phyloP scores from a whole-genome alignment of 2,113 vertebrate species.

The Meriones unguiculatus region DNA sequence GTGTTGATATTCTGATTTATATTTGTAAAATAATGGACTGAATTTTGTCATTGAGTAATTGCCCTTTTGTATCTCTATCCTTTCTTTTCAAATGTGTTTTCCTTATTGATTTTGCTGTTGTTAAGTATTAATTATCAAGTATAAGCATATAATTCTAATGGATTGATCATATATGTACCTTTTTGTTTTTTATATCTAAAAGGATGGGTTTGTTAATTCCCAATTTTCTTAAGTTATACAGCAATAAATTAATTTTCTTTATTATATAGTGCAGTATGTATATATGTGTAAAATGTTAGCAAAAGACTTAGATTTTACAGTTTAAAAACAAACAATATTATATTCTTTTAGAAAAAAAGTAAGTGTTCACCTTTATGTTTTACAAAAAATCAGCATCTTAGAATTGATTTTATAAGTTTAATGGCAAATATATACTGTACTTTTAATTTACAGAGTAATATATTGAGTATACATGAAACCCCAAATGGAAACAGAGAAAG shows the following conservation, averaged over 20 bases:
- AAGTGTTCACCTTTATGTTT: neutral
- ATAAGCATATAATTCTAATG: too few species aligned
- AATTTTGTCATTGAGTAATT: too few species aligned
- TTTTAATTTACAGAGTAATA: neutral
- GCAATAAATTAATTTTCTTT: constrained; percentile 35
- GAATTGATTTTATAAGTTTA: neutral
- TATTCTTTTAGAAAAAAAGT: neutral
- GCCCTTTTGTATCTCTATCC: too few species aligned
- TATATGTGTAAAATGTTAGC: neutral
- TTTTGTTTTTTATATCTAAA: neutral
- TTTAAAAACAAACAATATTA: neutral
- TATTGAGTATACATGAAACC: neutral
- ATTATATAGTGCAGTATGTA: neutral
- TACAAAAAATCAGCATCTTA: neutral
- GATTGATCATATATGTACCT: neutral
- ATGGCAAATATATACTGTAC: neutral
- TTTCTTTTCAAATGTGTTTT: too few species aligned
- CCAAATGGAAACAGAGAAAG: neutral
- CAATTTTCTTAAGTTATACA: constrained; percentile 12
- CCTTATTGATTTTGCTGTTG: too few species aligned
- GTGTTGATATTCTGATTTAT: too few species aligned
- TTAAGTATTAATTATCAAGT: too few species aligned
- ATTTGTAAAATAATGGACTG: too few species aligned
- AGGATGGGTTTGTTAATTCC: neutral
- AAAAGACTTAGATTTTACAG: neutral